These are phyloP conservation scores for Lydus trimaculatus DNA, from an alignment of 2,888 invertebrate species.

Conservation along the genomic window DNA sequence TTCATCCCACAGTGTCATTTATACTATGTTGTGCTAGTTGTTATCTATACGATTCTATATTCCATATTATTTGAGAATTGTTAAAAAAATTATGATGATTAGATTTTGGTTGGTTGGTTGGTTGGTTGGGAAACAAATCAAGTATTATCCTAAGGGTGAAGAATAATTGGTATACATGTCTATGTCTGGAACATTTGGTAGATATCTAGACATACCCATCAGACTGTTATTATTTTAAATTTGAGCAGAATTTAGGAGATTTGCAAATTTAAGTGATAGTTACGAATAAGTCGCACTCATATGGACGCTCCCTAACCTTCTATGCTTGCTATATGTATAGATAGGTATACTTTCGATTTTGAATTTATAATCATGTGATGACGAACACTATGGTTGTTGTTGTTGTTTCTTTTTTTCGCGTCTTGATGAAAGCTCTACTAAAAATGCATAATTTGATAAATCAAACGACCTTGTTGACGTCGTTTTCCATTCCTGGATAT, in stretches of 20 bases:
- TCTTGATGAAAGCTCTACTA: background rate
- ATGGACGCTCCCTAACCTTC: background rate
- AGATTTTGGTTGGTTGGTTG: background rate
- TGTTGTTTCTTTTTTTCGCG: background rate
- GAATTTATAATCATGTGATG: background rate
- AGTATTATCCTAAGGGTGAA: background rate
- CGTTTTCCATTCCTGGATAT: background rate
- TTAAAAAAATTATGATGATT: background rate
- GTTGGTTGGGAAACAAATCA: background rate
- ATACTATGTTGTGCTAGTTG: background rate
- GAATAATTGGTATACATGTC: background rate
- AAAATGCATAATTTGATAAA: background rate
- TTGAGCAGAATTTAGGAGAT: too few species aligned
- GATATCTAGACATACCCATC: background rate
- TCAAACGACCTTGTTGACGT: background rate
- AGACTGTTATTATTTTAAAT: too few species aligned
- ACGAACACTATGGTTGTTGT: background rate
- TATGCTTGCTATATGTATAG: background rate
- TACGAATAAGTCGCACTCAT: background rate
- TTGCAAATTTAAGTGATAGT: background rate
- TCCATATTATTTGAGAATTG: background rate
- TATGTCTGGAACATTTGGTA: background rate
- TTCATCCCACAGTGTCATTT: background rate
- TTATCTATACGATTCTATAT: too few species aligned
- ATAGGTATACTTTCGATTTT: background rate